Conservation (phyloP, 2,113 vertebrate genomes). For the Spea bombifrons region DNA sequence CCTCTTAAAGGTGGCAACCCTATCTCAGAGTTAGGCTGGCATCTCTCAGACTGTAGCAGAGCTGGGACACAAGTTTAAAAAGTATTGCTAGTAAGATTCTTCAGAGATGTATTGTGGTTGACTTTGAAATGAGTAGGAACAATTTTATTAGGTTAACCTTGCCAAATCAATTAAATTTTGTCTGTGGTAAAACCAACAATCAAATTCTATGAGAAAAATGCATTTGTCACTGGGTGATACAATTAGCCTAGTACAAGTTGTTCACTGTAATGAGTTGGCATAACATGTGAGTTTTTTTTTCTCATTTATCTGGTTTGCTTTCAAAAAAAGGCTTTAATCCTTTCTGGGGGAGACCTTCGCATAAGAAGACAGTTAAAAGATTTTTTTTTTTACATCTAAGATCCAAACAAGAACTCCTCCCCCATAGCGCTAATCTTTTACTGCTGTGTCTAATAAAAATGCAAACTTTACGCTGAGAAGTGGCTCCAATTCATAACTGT, state of each 20-base stretch:
- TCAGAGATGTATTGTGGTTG: constrained; percentile 5
- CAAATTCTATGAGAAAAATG: constrained; percentile 22
- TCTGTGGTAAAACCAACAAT: constrained; percentile 24
- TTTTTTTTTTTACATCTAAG: constrained; percentile 38
- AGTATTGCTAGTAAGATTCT: background rate
- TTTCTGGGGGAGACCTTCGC: constrained; percentile 39
- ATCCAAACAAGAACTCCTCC: constrained; percentile 30
- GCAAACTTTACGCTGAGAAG: background rate
- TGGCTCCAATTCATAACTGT: constrained; percentile 21
- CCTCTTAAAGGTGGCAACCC: too few species aligned
- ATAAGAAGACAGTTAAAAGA: constrained; percentile 29
- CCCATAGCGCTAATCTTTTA: constrained; percentile 31
- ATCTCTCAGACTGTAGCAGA: too few species aligned
- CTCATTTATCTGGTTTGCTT: constrained; percentile 36
- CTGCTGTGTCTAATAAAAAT: constrained; percentile 24
- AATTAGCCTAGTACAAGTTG: constrained; percentile 33
- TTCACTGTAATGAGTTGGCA: constrained; percentile 43
- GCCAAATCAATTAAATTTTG: constrained; percentile 39
- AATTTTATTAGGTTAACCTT: constrained; percentile 10
- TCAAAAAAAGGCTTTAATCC: constrained; percentile 46
- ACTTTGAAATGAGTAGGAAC: constrained; percentile 27
- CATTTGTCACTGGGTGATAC: constrained; percentile 28
- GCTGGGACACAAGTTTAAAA: too few species aligned
- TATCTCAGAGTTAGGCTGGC: too few species aligned
- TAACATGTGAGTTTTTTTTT: constrained; percentile 30